These are phyloP conservation scores for Poeciliopsis occidentalis DNA, from an alignment of 2,113 vertebrate genomes.

Conservation along the genomic window DNA sequence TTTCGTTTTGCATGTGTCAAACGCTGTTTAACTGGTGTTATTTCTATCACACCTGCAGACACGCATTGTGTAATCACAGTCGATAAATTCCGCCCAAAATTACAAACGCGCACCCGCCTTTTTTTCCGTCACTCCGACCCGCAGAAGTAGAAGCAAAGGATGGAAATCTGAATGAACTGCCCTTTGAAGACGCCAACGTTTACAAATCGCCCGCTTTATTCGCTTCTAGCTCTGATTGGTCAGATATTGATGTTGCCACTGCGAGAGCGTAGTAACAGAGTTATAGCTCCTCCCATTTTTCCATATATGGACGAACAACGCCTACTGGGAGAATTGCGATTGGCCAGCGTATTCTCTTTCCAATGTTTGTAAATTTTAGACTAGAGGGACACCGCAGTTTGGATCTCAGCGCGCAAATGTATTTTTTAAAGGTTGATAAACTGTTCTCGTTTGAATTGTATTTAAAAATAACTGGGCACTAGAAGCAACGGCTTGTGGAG, in stretches of 20 bases:
- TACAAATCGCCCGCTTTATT: slow-evolving; percentile 83
- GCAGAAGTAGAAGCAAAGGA: slow-evolving; percentile 41
- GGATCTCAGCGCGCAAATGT: slow-evolving; percentile 81
- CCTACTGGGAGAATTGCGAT: slow-evolving; percentile 64
- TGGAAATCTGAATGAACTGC: slow-evolving; percentile 75
- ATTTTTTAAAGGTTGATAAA: slow-evolving; percentile 58
- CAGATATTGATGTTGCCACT: slow-evolving; percentile 70
- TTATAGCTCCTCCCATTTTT: slow-evolving; percentile 65
- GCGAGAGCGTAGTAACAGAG: slow-evolving; percentile 75
- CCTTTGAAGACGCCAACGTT: slow-evolving; percentile 68
- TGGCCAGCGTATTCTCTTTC: slow-evolving; percentile 62
- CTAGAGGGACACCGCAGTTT: slow-evolving; percentile 48
- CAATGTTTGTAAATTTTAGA: slow-evolving; percentile 78
- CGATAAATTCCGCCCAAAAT: slow-evolving; percentile 59
- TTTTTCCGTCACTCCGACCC: slow-evolving; percentile 47
- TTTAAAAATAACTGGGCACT: slow-evolving; percentile 56
- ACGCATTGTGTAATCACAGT: slow-evolving; percentile 44
- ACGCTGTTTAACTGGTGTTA: background rate
- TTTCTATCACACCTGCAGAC: background rate
- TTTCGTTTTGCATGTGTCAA: slow-evolving; percentile 2
- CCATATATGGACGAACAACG: slow-evolving; percentile 63
- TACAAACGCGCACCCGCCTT: slow-evolving; percentile 69
- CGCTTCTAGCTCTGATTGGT: slow-evolving; percentile 69
- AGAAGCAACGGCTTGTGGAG: slow-evolving; percentile 8
- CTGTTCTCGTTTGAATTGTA: slow-evolving; percentile 42